A percentile compares a stretch with the other conserved stretches of the same genome.
These are phyloP conservation scores for Zingel zingel DNA, from an alignment of 2,113 vertebrate genomes.

Conservation along the genomic window DNA sequence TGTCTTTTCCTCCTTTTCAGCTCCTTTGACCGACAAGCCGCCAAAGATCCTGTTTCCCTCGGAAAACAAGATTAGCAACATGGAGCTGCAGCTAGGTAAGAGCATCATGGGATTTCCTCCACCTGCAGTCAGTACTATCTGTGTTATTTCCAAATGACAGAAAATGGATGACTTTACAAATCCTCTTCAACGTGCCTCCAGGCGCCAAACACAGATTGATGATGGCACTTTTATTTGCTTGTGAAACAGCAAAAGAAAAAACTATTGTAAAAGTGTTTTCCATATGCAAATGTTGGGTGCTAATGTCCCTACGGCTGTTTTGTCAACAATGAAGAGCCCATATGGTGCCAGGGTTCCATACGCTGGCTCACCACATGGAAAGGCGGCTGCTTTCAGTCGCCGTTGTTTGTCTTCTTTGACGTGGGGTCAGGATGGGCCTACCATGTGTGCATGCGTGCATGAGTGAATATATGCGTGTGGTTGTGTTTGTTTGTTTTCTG, in stretches of 20 bases:
- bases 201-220: slow-evolving; percentile 59
- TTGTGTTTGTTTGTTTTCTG: slow-evolving; percentile 51
- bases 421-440: slow-evolving; percentile 64
- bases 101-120: slow-evolving; percentile 66
- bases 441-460: slow-evolving; percentile 42
- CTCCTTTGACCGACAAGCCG: slow-evolving; percentile 95
- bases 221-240: slow-evolving; percentile 61
- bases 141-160: slow-evolving; percentile 68
- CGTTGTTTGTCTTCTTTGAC: slow-evolving; percentile 80
- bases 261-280: slow-evolving; percentile 51
- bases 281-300: slow-evolving; percentile 64
- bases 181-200: slow-evolving; percentile 60
- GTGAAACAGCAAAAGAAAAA: slow-evolving; percentile 36
- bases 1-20: slow-evolving; percentile 83
- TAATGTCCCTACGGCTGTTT: slow-evolving; percentile 74
- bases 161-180: slow-evolving; percentile 70
- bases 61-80: slow-evolving; percentile 92
- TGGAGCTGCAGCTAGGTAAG: slow-evolving; percentile 96
- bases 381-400: slow-evolving; percentile 56
- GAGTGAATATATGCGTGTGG: slow-evolving; percentile 39
- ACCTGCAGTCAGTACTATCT: slow-evolving; percentile 40
- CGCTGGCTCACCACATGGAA: slow-evolving; percentile 70
- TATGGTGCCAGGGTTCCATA: slow-evolving; percentile 71
- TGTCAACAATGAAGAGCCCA: slow-evolving; percentile 78
- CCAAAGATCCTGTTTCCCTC: slow-evolving; percentile 94